Conservation (phyloP, 2,113 vertebrate genomes). For the Laticauda colubrina region DNA sequence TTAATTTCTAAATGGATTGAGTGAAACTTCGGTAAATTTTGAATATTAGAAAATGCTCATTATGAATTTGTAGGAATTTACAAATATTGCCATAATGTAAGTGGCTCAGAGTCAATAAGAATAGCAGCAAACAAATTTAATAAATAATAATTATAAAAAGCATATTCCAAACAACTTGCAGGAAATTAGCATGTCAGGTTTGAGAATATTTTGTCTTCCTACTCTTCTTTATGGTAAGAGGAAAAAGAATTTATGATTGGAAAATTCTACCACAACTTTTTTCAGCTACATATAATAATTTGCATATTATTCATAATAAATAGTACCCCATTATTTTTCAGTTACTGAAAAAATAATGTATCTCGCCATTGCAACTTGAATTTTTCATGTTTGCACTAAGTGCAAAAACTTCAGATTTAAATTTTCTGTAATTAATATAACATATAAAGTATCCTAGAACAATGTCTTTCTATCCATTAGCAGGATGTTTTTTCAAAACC, state of each 20-base stretch:
- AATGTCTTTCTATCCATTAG: not conserved
- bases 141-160: not conserved
- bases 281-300: not conserved
- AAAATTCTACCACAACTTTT: not conserved
- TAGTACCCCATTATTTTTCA: not conserved
- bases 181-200: not conserved
- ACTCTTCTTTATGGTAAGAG: not conserved
- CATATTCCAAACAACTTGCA: not conserved
- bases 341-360: not conserved
- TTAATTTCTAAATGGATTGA: not conserved
- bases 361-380: not conserved
- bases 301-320: not conserved
- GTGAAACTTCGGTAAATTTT: not conserved
- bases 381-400: not conserved
- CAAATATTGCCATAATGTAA: not conserved
- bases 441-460: not conserved
- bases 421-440: not conserved
- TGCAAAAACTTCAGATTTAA: not conserved
- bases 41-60: not conserved
- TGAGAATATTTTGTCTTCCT: not conserved
- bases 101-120: not conserved
- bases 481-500: not conserved
- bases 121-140: not conserved
- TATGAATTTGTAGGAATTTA: not conserved
- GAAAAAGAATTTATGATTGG: not conserved